These are phyloP conservation scores for Peromyscus maniculatus DNA, from an alignment of 2,113 vertebrate genomes.

Conservation along the genomic window DNA sequence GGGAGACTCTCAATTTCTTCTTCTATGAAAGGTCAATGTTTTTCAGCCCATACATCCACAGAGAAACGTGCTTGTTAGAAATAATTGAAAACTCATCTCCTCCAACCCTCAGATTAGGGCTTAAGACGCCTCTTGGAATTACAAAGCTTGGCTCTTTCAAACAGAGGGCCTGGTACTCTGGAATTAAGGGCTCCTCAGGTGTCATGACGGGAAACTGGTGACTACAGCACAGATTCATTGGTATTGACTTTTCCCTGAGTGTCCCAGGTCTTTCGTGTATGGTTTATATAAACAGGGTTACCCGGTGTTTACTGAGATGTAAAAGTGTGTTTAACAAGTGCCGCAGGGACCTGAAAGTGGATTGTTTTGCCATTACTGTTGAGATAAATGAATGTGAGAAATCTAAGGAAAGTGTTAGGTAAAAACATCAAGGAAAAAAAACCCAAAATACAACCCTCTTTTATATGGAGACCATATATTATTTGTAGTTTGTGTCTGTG, in stretches of 20 bases:
- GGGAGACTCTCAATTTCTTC: background rate
- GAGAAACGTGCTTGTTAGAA: conserved; percentile 5
- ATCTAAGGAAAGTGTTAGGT: background rate
- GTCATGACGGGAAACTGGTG: background rate
- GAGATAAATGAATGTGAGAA: conserved; percentile 34
- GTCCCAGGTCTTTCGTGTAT: background rate
- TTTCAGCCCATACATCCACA: background rate
- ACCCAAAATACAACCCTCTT: background rate
- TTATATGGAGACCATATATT: background rate
- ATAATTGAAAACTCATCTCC: background rate
- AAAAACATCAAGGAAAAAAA: background rate
- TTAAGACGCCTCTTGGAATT: background rate
- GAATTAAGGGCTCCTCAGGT: background rate
- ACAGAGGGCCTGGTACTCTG: background rate
- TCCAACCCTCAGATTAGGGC: background rate
- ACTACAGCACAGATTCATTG: background rate
- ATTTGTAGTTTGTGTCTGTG: background rate
- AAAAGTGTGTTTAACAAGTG: conserved; percentile 8
- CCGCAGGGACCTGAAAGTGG: background rate
- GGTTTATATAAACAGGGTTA: background rate
- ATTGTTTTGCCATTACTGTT: background rate
- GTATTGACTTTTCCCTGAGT: background rate
- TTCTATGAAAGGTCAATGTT: background rate
- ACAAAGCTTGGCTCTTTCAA: conserved; percentile 37
- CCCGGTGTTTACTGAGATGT: conserved; percentile 18